Percentiles rank a stretch among this genome's conserved stretches.
phyloP scores from a whole-genome alignment of 2,797 vertebrate species.

The Mormyrus hasselquistii region DNA sequence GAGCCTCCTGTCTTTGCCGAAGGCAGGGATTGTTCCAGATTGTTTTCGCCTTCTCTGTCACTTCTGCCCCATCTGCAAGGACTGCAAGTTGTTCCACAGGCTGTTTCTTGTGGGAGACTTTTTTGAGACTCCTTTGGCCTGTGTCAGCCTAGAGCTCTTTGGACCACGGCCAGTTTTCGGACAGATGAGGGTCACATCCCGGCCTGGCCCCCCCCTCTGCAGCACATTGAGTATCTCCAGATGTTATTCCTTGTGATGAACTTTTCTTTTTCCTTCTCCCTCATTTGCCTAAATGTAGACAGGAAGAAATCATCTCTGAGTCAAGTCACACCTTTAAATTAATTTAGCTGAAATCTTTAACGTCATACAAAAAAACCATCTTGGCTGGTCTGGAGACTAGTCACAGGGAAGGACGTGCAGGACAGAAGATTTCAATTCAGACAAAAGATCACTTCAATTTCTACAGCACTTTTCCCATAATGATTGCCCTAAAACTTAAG shows the following conservation, averaged over 20 bases:
- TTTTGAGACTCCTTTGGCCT: not conserved
- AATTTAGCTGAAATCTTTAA: not conserved
- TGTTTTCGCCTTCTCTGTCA: not conserved
- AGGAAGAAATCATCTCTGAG: not conserved
- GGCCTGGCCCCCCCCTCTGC: not conserved
- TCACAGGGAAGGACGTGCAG: not conserved
- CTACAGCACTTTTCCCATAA: not conserved
- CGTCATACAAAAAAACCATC: not conserved
- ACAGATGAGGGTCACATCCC: not conserved
- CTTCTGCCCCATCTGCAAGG: not conserved
- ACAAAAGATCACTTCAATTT: not conserved
- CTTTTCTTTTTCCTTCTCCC: not conserved
- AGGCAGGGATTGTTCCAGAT: not conserved
- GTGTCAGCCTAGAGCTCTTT: not conserved
- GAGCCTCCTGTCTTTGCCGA: not conserved
- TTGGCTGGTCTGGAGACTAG: not conserved
- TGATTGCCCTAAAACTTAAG: not conserved
- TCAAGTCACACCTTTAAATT: not conserved
- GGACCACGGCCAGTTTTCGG: not conserved
- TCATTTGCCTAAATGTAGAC: not conserved
- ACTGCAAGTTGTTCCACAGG: not conserved
- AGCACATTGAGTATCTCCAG: not conserved
- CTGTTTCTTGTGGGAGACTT: not conserved
- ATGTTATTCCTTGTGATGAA: not conserved
- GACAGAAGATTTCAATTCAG: not conserved